Base-by-base conservation (phyloP, 1,140 invertebrate genomes). In the Harpegnathos saltator region DNA sequence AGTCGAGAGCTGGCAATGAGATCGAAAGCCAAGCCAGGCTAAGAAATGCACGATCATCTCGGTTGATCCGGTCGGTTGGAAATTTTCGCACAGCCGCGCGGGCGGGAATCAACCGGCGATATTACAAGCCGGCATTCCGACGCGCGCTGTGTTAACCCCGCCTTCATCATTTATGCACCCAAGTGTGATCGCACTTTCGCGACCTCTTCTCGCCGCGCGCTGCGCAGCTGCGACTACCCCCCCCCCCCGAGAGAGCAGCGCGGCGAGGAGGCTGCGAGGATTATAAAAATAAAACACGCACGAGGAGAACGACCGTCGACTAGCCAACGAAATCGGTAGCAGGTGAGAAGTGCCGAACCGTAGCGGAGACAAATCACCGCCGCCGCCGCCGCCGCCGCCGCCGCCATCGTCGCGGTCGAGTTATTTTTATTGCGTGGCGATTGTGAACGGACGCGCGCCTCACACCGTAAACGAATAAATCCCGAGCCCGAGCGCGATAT, bases 351-450 rank as follows among this genome's bases (percentile, higher is more conserved):
- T 73, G 77, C 72, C 56, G 84, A 85, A 86, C 65, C 50, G 48
- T 85, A 54, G 59, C 38, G 29, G 69, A 87, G 74, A 88, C 82
- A 87, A 88, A 88, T 88, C 81, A 81, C 74, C 69, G 44, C 74
- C 44, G 44, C 11, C 59, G 12, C 29, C n/a, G n/a, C n/a, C n/a
- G n/a, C n/a, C n/a, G n/a, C n/a, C n/a, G n/a, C n/a, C n/a, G n/a
- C n/a, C n/a, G n/a, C n/a, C n/a, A n/a, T n/a, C n/a, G n/a, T n/a
- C n/a, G 58, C 38, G 52, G 14, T 22, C 17, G 24, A 66, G 59
- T 74, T 86, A 83, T 86, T 84, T 88, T 84, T 87, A 84, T 87
- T 71, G 63, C 68, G 38, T 19, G 48, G 74, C 82, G 38, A 74
- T 84, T 80, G 59, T 48, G 33, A 63, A 77, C 17, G 33, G 26